These are phyloP conservation scores for Drosophila nigromelanica DNA, from an alignment of 1,140 invertebrate species.

Conservation along the genomic window DNA sequence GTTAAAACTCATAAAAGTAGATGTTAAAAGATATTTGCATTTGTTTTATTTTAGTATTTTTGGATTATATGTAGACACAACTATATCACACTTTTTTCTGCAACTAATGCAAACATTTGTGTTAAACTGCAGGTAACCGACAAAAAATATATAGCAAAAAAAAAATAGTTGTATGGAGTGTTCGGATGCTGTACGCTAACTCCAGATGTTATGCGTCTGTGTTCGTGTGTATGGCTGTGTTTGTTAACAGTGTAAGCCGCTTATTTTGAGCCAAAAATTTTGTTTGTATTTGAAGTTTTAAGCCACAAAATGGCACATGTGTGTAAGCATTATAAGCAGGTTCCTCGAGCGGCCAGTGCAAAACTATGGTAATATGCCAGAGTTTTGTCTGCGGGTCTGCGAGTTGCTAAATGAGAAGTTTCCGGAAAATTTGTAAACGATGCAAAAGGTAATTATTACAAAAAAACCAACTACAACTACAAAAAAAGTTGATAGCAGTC, in stretches of 20 bases:
- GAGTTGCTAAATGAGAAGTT: not conserved
- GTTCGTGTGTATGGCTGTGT: constrained; percentile 27
- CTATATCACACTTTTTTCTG: constrained; percentile 32
- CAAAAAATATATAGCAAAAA: constrained; percentile 57
- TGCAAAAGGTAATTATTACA: constrained; percentile 36
- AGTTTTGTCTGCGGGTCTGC: too few relatives aligned
- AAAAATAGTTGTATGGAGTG: constrained; percentile 5
- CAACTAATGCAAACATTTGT: constrained; percentile 71
- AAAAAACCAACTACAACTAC: constrained; percentile 48
- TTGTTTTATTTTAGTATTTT: constrained; percentile 19
- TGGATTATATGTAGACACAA: constrained; percentile 4
- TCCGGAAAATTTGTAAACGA: constrained; percentile 7
- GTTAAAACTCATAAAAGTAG: not conserved
- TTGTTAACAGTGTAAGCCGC: constrained; percentile 79
- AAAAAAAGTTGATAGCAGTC: constrained; percentile 64
- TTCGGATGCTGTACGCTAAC: not conserved
- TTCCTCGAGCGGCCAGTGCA: constrained; percentile 1
- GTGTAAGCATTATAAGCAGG: constrained; percentile 27
- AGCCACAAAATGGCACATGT: constrained; percentile 76
- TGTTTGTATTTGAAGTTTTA: constrained; percentile 76
- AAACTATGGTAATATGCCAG: not conserved
- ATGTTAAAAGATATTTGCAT: not conserved
- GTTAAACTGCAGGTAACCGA: constrained; percentile 77
- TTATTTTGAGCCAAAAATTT: constrained; percentile 69
- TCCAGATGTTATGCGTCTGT: constrained; percentile 14